Evolutionary conservation across 2,113 vertebrate species (phyloP).

Genomic region (Poeciliopsis turrubarensis): DNA sequence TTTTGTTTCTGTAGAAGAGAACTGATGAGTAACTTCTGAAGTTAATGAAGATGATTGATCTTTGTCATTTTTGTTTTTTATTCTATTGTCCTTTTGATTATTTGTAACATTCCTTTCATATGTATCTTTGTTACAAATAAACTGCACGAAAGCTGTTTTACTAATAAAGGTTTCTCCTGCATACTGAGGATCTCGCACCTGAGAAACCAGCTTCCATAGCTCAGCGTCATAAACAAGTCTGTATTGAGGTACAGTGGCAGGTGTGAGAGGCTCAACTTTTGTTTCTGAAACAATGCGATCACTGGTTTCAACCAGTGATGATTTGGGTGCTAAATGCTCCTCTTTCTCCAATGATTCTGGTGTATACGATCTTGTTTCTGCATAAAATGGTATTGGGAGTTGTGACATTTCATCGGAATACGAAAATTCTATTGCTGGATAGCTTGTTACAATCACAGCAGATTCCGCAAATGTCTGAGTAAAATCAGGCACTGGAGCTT

Average conservation of each 20-base stretch:
- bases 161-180: slow-evolving; percentile 62
- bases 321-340: not conserved
- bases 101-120: slow-evolving; percentile 14
- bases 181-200: slow-evolving; percentile 72
- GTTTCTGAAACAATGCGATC: slow-evolving; percentile 9
- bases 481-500: slow-evolving; percentile 46
- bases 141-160: slow-evolving; percentile 63
- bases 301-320: slow-evolving; percentile 2
- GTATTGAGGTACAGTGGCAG: slow-evolving; percentile 47
- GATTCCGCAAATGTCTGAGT: slow-evolving; percentile 21
- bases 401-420: slow-evolving; percentile 29
- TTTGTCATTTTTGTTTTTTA: not conserved
- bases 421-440: slow-evolving; percentile 13
- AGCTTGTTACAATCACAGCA: slow-evolving; percentile 5
- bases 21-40: not conserved
- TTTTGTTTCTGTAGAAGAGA: slow-evolving; percentile 6
- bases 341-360: slow-evolving; percentile 24
- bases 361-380: slow-evolving; percentile 40
- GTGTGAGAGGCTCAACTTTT: not conserved
- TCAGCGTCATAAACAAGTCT: slow-evolving; percentile 57
- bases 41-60: not conserved
- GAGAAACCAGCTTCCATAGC: slow-evolving; percentile 61
- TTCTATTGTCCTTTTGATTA: not conserved
- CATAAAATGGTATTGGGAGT: not conserved
- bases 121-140: slow-evolving; percentile 41